Evolutionary conservation across 2,113 vertebrate genomes (phyloP), one percentile per base, ranked within the genome.

Genomic region (Hucho hucho): DNA sequence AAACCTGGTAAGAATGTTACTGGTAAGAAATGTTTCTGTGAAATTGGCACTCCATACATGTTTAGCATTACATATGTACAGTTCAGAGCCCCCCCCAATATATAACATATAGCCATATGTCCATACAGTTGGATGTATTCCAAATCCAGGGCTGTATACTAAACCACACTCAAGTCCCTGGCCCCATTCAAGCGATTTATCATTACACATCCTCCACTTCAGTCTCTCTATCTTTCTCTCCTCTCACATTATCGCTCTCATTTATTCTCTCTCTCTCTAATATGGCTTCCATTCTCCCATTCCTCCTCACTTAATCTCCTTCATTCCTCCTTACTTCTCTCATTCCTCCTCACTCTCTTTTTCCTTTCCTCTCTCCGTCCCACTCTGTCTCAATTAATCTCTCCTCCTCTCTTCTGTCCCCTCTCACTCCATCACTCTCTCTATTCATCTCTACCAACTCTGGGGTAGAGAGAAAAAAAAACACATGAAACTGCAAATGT

Each of bases 131-230:
- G 7, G 37, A 43, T 43, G 37, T 43, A 43, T 43, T 43, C 37
- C 37, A 43, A 43, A 3, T 11, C 37, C 37, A 43, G 37, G 37
- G 37, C 9, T 43, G 37, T 43, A 43, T 43, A 43, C 37, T 43
- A 43, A 43, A 43, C 9, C 37, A 43, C 37, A 43, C 37, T 37
- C 37, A 43, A 43, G 37, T 43, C 37, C 37, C 37, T 43, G 73
- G 76, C 72, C 65, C 16, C 63, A 82, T 77, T 84, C 68, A 75
- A n/a, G 73, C 74, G 64, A 86, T 85, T 74, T 72, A 82, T 86
- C 59, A 75, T 29, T 47, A 37, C 63, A 49, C 25, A 69, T 14
- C 70, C 59, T 22, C 47, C 32, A n/a, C 53, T 61, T n/a, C 37
- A 70, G 43, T 69, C 26, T 9, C 32, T 11, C 49, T 16, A 3